Percentiles rank a stretch among this genome's conserved stretches.
These are phyloP conservation scores for Nemapogon koenigi DNA, from an alignment of 2,888 invertebrate genomes.

Conservation along the genomic window DNA sequence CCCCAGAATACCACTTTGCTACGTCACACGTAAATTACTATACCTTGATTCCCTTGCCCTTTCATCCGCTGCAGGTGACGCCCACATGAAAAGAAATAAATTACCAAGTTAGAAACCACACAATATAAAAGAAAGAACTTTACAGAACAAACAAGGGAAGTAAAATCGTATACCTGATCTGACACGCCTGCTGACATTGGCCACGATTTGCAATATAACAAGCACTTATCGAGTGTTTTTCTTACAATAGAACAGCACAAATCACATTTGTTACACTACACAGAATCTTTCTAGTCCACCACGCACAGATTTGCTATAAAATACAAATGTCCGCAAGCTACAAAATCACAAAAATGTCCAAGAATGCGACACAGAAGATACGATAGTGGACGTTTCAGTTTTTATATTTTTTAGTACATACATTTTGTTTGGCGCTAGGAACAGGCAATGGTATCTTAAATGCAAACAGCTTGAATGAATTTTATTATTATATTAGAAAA, in stretches of 20 bases:
- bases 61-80: constrained; percentile 75
- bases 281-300: constrained; percentile 44
- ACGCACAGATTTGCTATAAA: constrained; percentile 40
- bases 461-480: too few species aligned
- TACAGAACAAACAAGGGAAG: constrained; percentile 24
- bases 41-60: constrained; percentile 87
- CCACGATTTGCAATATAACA: constrained; percentile 67
- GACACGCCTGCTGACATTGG: constrained; percentile 93
- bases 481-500: too few species aligned
- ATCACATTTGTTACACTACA: constrained; percentile 61
- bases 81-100: constrained; percentile 65
- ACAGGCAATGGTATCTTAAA: too few species aligned
- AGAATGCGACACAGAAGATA: constrained; percentile 39
- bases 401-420: too few species aligned
- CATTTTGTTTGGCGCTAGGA: too few species aligned
- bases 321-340: constrained; percentile 42
- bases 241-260: constrained; percentile 46
- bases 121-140: constrained; percentile 10
- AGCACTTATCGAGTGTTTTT: constrained; percentile 54
- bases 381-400: constrained; percentile 50
- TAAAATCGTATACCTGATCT: constrained; percentile 76
- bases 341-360: constrained; percentile 40
- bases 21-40: constrained; percentile 51
- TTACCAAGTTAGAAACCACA: constrained; percentile 26
- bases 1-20: constrained; percentile 50